Base-by-base conservation (phyloP, 1,140 invertebrate genomes). In the Andrena cerasifolii region DNA sequence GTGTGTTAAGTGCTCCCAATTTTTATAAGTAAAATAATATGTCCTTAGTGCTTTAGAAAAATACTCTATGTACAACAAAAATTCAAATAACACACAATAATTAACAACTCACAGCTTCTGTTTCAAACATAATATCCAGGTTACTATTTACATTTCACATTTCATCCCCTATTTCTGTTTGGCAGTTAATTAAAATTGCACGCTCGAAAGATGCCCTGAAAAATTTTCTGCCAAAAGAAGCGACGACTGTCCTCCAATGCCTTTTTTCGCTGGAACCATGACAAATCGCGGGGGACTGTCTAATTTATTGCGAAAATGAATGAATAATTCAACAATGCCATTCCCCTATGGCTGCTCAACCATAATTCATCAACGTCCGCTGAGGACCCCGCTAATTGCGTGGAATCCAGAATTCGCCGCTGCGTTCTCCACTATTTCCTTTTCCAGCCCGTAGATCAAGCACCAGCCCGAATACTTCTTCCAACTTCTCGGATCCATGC, bases 261-360 rank as follows among this genome's bases (percentile, higher is more conserved):
- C 7, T 12, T 7, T 65, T 43, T 43, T 54, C 26, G 2, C 6
- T 2, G 1, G 10, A 67, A 47, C 62, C 33, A 47, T 58, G 26
- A 58, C 62, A 40, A 26, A 67, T 67, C 21, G 6, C 53, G 16
- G 24, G 14, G 28, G 78, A 76, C 26, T 59, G 68, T 21, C 79
- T 80, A 84, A 87, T 86, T 87, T 84, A 81, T 88, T 84, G 78
- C 67, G 61, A 80, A 84, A 80, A 82, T 79, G 66, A 76, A 84
- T 85, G 87, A 87, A 88, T 86, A 85, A 86, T 88, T 68, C 72
- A 82, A 67, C 79, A 58, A 62, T 51, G 73, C 16, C 70, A 26
- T 24, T 66, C 68, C 16, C 66, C 0, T 2, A 3, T 3, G 21
- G 10, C 51, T 40, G 1, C 1, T 36, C 6, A 36, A 67, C 40